Conservation (phyloP, 2,113 vertebrate genomes). For the Leucopsar rothschildi region DNA sequence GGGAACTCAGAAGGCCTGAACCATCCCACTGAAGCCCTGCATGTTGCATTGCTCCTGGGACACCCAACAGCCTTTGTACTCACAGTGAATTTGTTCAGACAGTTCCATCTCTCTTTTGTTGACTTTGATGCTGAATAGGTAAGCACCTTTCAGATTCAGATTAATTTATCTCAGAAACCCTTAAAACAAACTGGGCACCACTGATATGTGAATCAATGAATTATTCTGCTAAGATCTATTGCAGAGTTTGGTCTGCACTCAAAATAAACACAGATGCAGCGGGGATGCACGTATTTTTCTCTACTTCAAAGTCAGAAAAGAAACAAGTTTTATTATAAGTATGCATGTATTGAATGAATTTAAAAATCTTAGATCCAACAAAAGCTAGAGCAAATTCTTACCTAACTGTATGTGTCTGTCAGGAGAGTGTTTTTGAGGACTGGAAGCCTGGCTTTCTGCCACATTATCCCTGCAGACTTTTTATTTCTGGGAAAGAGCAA, state of each 20-base stretch:
- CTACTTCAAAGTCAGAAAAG: neutral
- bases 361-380: neutral
- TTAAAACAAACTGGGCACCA: neutral
- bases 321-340: neutral
- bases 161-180: neutral
- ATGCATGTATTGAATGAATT: neutral
- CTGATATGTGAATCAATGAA: neutral
- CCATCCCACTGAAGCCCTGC: fast-evolving
- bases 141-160: neutral
- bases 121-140: neutral
- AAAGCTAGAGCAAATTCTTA: neutral
- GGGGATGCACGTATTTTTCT: neutral
- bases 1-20: neutral
- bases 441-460: constrained; percentile 5
- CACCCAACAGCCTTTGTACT: neutral
- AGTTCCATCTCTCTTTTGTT: neutral
- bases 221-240: neutral
- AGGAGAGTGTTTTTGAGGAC: neutral
- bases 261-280: neutral
- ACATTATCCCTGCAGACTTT: neutral
- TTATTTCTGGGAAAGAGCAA: constrained; percentile 10
- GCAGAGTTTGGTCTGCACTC: neutral
- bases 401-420: neutral
- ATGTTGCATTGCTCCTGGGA: neutral
- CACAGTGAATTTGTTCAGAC: neutral